Evolutionary conservation across 2,797 vertebrate genomes (phyloP), one percentile per base, ranked within the genome.

Genomic region (Eremophila alpestris): DNA sequence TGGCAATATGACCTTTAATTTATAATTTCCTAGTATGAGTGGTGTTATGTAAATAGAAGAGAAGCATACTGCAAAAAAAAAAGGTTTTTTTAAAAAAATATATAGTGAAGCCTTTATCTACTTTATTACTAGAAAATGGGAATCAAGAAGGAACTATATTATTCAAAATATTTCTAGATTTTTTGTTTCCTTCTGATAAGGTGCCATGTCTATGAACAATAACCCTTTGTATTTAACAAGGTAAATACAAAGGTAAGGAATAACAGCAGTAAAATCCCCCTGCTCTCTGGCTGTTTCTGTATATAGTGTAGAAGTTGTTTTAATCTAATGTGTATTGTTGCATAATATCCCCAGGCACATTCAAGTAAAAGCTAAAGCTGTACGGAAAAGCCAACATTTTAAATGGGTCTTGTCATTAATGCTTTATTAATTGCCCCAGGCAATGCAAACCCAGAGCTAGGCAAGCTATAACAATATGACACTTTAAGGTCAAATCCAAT

Each of bases 391-490:
- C 98, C 98, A 98, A 98, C 98, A 98, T 99, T 99, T 99, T 98
- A 99, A 99, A 99, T 99, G 98, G 98, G 98, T 98, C 99, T 99
- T 99, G 99, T 99, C 99, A 99, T 99, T 99, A 99, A 99, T 99
- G 99, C 99, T 99, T 99, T 99, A 99, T 99, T 99, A 99, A 99
- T 99, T 99, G 99, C 99, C 98, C 73, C 96, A 96, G 99, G 99
- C 98, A 97, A 98, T 97, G 96, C 97, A 98, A 98, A 98, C 98
- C 97, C 98, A 96, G 98, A 96, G 98, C 98, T 96, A 97, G 98
- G 98, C 98, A 98, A 98, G 98, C 98, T 98, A 98, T 98, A 99
- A 98, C 98, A 98, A 98, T 98, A 98, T 99, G 99, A 99, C 99
- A 99, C 98, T 99, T 99, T 99, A 99, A 99, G 99, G 99, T 99